phyloP scores from a whole-genome alignment of 2,113 vertebrate species.

The Phocoena sinus region DNA sequence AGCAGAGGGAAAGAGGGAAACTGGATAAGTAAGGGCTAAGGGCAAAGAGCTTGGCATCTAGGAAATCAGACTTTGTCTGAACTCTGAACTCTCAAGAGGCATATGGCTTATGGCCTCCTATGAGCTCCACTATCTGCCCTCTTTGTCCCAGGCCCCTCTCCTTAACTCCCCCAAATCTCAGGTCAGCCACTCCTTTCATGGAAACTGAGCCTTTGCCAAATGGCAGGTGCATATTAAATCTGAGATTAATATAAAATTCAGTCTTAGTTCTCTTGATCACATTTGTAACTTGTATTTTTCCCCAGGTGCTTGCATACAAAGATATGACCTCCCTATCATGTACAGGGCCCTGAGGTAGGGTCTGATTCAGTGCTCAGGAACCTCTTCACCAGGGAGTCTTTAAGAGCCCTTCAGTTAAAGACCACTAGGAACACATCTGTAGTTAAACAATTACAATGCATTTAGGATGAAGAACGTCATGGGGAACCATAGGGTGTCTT shows the following conservation, averaged over 20 bases:
- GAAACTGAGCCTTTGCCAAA: neutral
- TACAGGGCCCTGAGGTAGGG: too few species aligned
- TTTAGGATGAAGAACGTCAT: neutral
- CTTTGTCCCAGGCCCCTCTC: neutral
- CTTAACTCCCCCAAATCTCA: neutral
- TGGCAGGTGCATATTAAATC: neutral
- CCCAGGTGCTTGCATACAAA: neutral
- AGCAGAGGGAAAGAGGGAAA: neutral
- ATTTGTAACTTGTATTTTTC: neutral
- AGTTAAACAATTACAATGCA: neutral
- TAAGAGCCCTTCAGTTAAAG: neutral
- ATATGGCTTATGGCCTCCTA: neutral
- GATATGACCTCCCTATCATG: neutral
- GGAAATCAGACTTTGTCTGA: neutral
- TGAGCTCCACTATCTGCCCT: neutral
- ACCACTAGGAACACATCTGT: neutral
- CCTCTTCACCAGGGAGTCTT: neutral
- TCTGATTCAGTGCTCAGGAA: neutral
- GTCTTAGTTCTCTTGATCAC: neutral
- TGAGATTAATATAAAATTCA: neutral
- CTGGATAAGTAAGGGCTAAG: neutral
- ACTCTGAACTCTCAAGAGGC: neutral
- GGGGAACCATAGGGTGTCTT: neutral
- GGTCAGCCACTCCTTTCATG: neutral
- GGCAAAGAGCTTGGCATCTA: neutral